Evolutionary conservation across 92 coral and sea anemone species (phyloP), one percentile per base, ranked within the genome.

Genomic region (Pocillopora grandis): DNA sequence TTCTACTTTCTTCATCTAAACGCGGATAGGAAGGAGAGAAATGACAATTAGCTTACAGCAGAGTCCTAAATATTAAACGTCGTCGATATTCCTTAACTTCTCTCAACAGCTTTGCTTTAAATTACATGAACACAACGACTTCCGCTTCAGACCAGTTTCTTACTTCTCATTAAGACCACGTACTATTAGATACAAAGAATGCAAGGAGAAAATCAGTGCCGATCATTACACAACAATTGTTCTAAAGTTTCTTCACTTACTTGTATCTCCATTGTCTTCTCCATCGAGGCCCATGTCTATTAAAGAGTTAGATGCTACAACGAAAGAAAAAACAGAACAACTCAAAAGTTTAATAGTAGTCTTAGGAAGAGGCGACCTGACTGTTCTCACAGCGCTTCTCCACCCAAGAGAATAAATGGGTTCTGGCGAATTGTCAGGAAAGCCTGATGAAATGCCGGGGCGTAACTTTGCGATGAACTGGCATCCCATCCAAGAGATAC

Each of bases 1-100:
- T 83, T 77, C 77, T 85, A 75, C 83, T 82, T 64, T 88, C 90
- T 33, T 85, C 85, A 33, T 80, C 90, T 88, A n/a, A 35, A 71
- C 27, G 59, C 19, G 10, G 71, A 49, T 13, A 17, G 23, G 27
- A 19, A 23, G 9, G n/a, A 74, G 37, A 16, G 55, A 33, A 35
- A 12, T 21, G 55, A 16, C 17, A 20, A 17, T 27, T 70, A 70
- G 49, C 76, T 36, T 18, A 18, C 57, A 15, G 58, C 9, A 72
- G 21, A 49, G 0, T 9, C 10, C 20, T 1, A 35, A 20, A 35
- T 33, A 36, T 16, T 6, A 20, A 36, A 35, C 58, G 4, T 42
- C 52, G 52, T 42, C 4, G 4, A 42, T 42, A 42, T 42, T 42
- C 52, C 52, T 42, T 8, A 42, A 42, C 52, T 42, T 42, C 52